Conservation (phyloP, 2,113 vertebrate species). For the Plotosus lineatus region DNA sequence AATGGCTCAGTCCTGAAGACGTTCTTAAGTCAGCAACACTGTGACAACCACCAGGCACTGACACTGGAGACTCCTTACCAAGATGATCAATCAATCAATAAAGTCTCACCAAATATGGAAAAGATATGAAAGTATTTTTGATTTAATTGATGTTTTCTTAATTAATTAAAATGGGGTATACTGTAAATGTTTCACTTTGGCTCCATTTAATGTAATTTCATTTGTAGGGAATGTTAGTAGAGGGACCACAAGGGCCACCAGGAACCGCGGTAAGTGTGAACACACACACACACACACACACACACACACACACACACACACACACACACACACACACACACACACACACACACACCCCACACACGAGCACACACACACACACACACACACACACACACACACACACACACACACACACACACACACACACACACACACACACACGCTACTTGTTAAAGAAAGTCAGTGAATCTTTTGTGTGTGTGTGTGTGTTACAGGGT, state of each 20-base stretch:
- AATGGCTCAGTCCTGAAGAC: too few relatives aligned
- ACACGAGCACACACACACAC: background rate
- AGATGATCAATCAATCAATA: too few relatives aligned
- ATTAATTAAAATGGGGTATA: too few relatives aligned
- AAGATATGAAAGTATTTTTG: too few relatives aligned
- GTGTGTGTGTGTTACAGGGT: conserved; percentile 77
- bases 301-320: background rate
- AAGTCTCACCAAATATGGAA: too few relatives aligned
- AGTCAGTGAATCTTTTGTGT: conserved; percentile 60
- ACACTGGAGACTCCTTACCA: too few relatives aligned
- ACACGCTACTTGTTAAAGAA: conserved; percentile 66
- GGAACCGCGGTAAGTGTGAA: conserved; percentile 87
- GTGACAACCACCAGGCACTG: too few relatives aligned
- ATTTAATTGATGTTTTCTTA: too few relatives aligned
- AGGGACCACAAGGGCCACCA: conserved; percentile 88
- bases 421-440: background rate
- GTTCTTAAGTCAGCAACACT: too few relatives aligned
- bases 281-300: background rate
- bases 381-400: conserved; percentile 3
- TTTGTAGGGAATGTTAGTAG: conserved; percentile 93
- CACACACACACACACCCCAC: background rate
- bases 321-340: background rate
- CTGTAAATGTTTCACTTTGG: too few relatives aligned
- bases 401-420: background rate
- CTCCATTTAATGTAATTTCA: too few relatives aligned